Percentiles rank a stretch among this genome's conserved stretches.
Evolutionary conservation across 2,113 vertebrate genomes (phyloP).

Genomic region (Phasianus colchicus): DNA sequence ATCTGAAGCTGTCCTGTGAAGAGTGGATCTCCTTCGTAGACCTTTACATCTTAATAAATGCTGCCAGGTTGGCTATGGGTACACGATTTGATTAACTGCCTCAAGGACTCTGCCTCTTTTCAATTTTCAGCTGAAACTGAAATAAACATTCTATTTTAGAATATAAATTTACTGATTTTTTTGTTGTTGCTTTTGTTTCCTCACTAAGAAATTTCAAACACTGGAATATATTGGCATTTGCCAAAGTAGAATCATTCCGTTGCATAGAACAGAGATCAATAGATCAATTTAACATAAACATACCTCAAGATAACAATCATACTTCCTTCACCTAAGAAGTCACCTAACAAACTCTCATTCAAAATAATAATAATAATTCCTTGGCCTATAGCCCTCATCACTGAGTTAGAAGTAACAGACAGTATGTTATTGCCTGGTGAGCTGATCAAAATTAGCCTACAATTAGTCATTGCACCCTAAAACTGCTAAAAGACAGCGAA

Average conservation of each 20-base stretch:
- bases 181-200: not conserved
- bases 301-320: not conserved
- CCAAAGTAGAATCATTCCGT: not conserved
- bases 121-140: not conserved
- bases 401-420: not conserved
- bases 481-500: not conserved
- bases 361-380: not conserved
- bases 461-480: not conserved
- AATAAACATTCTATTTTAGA: not conserved
- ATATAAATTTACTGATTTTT: not conserved
- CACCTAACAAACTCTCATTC: not conserved
- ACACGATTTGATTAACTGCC: not conserved
- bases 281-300: not conserved
- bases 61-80: too few species aligned
- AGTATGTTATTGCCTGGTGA: not conserved
- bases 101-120: not conserved
- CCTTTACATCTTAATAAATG: not conserved
- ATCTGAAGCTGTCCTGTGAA: not conserved
- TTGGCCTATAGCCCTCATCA: not conserved
- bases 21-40: not conserved
- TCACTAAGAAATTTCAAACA: not conserved
- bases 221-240: not conserved
- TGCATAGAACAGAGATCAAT: not conserved
- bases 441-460: not conserved
- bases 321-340: not conserved